Evolutionary conservation across 1,140 invertebrate genomes (phyloP).

Genomic region (Nasonia vitripennis): DNA sequence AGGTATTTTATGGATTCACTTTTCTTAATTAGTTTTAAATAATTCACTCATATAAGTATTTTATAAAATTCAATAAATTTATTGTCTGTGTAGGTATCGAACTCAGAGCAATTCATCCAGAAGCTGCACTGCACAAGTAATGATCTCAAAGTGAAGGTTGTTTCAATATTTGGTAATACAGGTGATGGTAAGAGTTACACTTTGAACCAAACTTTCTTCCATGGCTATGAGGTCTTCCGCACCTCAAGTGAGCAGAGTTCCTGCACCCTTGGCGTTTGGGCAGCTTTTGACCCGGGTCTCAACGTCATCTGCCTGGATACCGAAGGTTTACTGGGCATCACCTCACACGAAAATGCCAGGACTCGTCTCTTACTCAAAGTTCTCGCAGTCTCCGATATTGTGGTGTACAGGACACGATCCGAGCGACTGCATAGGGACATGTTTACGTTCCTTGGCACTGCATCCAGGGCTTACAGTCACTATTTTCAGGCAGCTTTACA

Average conservation of each 20-base stretch:
- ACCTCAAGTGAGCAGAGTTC: slow-evolving; percentile 84
- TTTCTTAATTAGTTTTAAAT: background rate
- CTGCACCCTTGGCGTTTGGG: slow-evolving; percentile 89
- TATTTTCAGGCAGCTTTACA: slow-evolving; percentile 84
- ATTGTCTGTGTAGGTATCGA: slow-evolving; percentile 62
- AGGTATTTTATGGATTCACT: slow-evolving; percentile 55
- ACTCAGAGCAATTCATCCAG: slow-evolving; percentile 74
- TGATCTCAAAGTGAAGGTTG: slow-evolving; percentile 83
- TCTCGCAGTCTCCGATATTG: slow-evolving; percentile 88
- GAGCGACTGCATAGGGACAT: slow-evolving; percentile 87
- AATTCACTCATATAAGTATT: background rate
- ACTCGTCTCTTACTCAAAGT: slow-evolving; percentile 83
- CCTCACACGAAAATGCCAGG: slow-evolving; percentile 82
- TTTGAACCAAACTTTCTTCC: slow-evolving; percentile 88
- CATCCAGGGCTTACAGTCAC: slow-evolving; percentile 84
- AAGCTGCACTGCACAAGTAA: slow-evolving; percentile 72
- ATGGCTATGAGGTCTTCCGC: slow-evolving; percentile 83
- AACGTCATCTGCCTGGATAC: slow-evolving; percentile 87
- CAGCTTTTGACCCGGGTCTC: slow-evolving; percentile 81
- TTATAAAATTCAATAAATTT: background rate
- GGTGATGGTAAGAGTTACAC: slow-evolving; percentile 91
- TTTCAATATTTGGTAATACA: slow-evolving; percentile 92
- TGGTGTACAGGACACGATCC: slow-evolving; percentile 87
- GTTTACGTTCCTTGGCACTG: slow-evolving; percentile 87
- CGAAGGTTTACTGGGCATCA: slow-evolving; percentile 84